Evolutionary conservation across 1,140 invertebrate genomes (phyloP), one percentile per base, ranked within the genome.

Genomic region (Drosophila seguyi): DNA sequence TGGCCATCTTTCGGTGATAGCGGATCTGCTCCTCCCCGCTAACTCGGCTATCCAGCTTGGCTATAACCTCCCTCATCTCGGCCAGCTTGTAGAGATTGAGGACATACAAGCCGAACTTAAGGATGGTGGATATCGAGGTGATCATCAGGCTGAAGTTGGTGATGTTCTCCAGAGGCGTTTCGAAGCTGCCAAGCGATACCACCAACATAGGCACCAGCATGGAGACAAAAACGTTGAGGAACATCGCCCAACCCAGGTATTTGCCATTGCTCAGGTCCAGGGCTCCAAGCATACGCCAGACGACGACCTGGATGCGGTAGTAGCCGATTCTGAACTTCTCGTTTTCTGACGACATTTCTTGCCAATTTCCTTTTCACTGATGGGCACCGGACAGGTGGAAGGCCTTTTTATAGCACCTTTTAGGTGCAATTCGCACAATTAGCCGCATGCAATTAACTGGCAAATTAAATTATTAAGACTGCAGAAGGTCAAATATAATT

Each of bases 81-180:
- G 3, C 1, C 16, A 77, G 4, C 11, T 27, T 61, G 3, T 16
- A 10, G 18, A 92, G 29, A 31, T 75, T 61, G 2, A 16, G 25
- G 1, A 63, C 45, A 41, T 79, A 90, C 11, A 85, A 44, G 1
- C 61, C 0, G 18, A 88, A 82, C 38, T 90, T 92, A 0, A 63
- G 0, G 8, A 60, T 27, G 1, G 77, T 67, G 0, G 82, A 68
- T 8, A 75, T 1, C 14, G 80, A 74, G 13, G 68, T 79, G 3
- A 90, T 44, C 10, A 58, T 42, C 8, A 80, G 41, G n/a, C 58
- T 59, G 2, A 91, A 72, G 41, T 81, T 91, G 18, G 65, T 59
- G 13, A 90, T 58, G 50, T 91, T 87, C 7, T 87, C 82, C 14
- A 69, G 20, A 1, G 73, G 52, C 3, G 14, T 59, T 1, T 76